Evolutionary conservation across 2,113 vertebrate species (phyloP).

Genomic region (Mesitornis unicolor): DNA sequence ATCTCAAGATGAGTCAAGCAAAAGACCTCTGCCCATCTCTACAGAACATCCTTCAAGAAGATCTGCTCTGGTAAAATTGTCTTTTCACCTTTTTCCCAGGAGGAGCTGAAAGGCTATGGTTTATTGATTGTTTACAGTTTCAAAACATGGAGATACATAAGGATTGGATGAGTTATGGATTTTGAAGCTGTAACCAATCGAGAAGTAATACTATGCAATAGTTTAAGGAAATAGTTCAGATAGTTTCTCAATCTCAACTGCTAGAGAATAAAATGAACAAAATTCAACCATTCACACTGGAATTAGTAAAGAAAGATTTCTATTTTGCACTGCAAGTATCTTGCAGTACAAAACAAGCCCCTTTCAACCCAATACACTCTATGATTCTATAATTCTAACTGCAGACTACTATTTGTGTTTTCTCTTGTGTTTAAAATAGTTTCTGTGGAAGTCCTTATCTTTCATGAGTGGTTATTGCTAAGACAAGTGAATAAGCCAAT

Average conservation of each 20-base stretch:
- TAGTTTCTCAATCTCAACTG: not conserved
- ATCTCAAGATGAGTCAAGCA: not conserved
- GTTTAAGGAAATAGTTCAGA: not conserved
- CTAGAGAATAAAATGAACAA: not conserved
- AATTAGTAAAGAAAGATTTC: not conserved
- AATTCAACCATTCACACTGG: not conserved
- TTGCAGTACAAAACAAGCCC: too few species aligned
- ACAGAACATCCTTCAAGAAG: not conserved
- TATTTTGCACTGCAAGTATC: not conserved
- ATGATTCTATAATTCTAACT: too few species aligned
- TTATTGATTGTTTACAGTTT: not conserved
- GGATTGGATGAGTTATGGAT: not conserved
- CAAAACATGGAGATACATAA: not conserved
- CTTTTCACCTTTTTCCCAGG: not conserved
- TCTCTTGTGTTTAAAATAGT: not conserved
- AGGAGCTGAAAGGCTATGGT: rapidly evolving
- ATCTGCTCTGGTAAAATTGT: not conserved
- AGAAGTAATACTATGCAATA: not conserved
- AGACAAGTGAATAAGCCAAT: not conserved
- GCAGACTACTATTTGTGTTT: not conserved
- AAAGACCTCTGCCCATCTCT: not conserved
- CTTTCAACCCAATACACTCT: too few species aligned
- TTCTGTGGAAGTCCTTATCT: not conserved
- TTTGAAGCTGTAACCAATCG: not conserved
- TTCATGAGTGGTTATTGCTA: not conserved